A percentile compares a stretch with the other conserved stretches of the same genome.
Conservation (phyloP, 2,888 invertebrate species). For the Hemithea aestivaria region DNA sequence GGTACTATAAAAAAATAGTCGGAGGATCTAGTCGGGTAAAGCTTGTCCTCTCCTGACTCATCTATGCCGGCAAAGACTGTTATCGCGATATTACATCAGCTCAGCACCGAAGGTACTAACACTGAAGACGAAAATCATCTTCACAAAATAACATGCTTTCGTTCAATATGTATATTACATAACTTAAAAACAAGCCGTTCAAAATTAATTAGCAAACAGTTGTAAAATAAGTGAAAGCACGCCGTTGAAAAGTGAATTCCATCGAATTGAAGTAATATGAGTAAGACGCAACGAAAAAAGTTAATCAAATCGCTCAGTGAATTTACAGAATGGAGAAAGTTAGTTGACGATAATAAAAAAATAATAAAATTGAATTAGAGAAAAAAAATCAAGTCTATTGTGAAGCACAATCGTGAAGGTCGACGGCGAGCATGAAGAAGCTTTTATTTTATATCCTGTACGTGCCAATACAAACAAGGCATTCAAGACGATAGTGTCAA, state of each 20-base stretch:
- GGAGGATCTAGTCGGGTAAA: constrained; percentile 43
- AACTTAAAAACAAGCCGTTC: constrained; percentile 3
- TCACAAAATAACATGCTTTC: constrained; percentile 12
- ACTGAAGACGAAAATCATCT: constrained; percentile 45
- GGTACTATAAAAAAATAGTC: constrained; percentile 45
- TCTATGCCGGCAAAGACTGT: constrained; percentile 41
- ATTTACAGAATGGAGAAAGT: constrained; percentile 61
- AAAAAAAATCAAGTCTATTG: constrained; percentile 38
- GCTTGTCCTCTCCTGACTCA: constrained; percentile 49
- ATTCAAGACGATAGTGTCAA: constrained; percentile 10
- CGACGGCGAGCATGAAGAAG: constrained; percentile 33
- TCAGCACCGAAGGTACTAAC: constrained; percentile 53
- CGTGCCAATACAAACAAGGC: constrained; percentile 19
- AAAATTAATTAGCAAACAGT: constrained; percentile 23
- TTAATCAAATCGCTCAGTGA: constrained; percentile 50
- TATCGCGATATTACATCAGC: constrained; percentile 50
- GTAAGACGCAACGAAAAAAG: constrained; percentile 34
- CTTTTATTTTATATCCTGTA: constrained; percentile 23
- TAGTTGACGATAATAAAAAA: constrained; percentile 41
- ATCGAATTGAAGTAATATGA: constrained; percentile 26
- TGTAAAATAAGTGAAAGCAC: constrained; percentile 41
- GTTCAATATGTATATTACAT: too few relatives aligned
- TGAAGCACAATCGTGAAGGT: constrained; percentile 43
- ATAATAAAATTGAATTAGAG: constrained; percentile 34
- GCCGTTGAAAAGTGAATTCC: constrained; percentile 35